Conservation (phyloP, 2,888 invertebrate species). For the Melanargia galathea region DNA sequence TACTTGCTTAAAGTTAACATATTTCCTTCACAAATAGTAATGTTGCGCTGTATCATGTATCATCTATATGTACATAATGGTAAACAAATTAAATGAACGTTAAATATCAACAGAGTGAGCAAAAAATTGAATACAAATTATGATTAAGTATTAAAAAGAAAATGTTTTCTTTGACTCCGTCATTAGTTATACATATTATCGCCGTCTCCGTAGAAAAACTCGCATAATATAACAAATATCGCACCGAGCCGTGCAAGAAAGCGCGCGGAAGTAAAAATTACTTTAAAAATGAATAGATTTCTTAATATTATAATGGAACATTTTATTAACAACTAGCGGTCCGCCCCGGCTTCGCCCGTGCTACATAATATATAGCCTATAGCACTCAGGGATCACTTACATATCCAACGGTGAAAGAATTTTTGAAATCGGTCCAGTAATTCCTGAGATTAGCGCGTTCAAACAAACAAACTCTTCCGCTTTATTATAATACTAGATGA, state of each 20-base stretch:
- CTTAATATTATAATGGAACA: not conserved
- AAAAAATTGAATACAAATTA: slow-evolving; percentile 15
- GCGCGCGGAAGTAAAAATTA: slow-evolving; percentile 18
- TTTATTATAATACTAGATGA: no score
- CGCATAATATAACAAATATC: slow-evolving; percentile 57
- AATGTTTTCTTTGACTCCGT: slow-evolving; percentile 10
- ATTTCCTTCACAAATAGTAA: no score
- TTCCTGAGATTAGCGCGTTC: no score
- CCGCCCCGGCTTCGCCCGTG: no score
- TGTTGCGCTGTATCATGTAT: no score
- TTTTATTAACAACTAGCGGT: not conserved
- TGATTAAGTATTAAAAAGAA: slow-evolving; percentile 14
- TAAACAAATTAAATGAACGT: slow-evolving; percentile 9
- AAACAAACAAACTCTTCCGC: no score
- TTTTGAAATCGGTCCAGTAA: no score
- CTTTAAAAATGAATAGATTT: slow-evolving; percentile 8
- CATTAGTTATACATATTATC: no score
- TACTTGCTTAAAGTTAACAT: no score
- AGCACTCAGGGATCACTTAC: no score
- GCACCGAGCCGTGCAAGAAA: slow-evolving; percentile 48
- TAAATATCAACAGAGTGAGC: slow-evolving; percentile 6
- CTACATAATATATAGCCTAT: no score
- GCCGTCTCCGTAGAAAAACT: slow-evolving; percentile 58
- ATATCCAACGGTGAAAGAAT: no score
- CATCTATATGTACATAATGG: not conserved